Evolutionary conservation across 1,140 invertebrate species (phyloP), one percentile per base, ranked within the genome.

Genomic region (Semibalanus balanoides): DNA sequence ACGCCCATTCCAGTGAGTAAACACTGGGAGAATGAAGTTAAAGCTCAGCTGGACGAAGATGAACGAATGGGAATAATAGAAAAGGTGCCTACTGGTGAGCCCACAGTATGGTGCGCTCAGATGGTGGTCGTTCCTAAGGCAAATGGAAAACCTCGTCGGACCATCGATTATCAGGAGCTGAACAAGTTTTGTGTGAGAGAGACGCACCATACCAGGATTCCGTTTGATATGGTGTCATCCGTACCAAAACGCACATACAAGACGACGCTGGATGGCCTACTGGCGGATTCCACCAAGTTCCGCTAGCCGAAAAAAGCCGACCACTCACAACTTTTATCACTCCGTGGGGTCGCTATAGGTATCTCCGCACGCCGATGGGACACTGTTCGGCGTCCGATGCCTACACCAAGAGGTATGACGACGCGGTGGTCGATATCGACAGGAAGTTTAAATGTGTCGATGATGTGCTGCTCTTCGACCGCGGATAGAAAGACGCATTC

Each of bases 91-190:
- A 71, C 72, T 5, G 73, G 76, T 17, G 9, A 74, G 70, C 74
- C 74, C 17, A 73, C 31, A 5, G 74, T 40, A 19, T 74, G 74
- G 74, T 74, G 74, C 19, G n/a, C 74, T 9, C n/a, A 29, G 74
- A 74, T 74, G 74, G 30, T 74, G 19, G 74, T 74, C 3, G 74
- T 74, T 3, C 35, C 76, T 43, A 77, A 77, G 75, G 75, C 73
- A 74, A 29, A 31, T 27, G 73, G 76, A 25, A 77, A 19, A 31
- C 51, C 76, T 25, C 19, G 70, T 31, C 30, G 69, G 19, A 76
- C 51, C 28, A 74, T 70, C 30, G 76, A 76, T n/a, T 76, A 74
- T 40, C 76, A 76, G 69, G 9, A 27, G 43, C 70, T 31, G 43
- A 75, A 70, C 75, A 30, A 30, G 14, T 70, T 73, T 29, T 73